These are phyloP conservation scores for Tipula vernalis DNA, from an alignment of 2,888 invertebrate species.

Conservation along the genomic window DNA sequence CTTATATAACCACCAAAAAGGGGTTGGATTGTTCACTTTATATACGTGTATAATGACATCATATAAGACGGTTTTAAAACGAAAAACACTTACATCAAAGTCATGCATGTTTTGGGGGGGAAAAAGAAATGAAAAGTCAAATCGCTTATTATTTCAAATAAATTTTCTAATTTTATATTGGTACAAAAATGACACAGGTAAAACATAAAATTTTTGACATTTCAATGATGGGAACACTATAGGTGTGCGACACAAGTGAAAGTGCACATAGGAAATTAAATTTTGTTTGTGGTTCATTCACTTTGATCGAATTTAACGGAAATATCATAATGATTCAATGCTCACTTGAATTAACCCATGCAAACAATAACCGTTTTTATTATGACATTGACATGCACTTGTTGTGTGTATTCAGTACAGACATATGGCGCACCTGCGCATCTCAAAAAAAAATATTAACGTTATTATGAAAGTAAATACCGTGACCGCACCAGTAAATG, in stretches of 20 bases:
- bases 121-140: neutral
- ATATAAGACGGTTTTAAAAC: neutral
- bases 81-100: neutral
- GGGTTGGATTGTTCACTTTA: neutral
- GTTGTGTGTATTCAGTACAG: neutral
- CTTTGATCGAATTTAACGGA: no score
- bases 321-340: no score
- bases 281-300: neutral
- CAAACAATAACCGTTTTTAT: neutral
- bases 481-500: neutral
- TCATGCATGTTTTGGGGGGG: neutral
- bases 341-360: neutral
- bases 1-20: neutral
- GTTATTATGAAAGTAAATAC: neutral
- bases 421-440: neutral
- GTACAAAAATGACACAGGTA: neutral
- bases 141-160: neutral
- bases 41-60: neutral
- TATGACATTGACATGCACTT: neutral
- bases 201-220: neutral
- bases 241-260: neutral
- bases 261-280: neutral
- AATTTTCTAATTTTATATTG: neutral
- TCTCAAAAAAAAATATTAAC: neutral
- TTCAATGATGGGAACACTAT: neutral